Conservation (phyloP, 2,888 invertebrate genomes). For the Pollenia labialis region DNA sequence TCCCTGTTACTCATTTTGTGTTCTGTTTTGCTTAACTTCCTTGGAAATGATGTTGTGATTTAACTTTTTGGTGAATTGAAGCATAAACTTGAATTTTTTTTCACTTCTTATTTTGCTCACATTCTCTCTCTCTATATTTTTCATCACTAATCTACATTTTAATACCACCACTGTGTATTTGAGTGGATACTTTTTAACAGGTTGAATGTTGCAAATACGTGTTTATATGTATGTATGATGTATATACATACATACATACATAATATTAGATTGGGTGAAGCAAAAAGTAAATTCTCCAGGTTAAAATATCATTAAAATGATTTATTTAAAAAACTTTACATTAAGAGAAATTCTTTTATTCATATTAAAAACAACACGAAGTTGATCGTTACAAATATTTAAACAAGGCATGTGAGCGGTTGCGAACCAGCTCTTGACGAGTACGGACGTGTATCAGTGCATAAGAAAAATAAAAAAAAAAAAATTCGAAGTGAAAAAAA, state of each 20-base stretch:
- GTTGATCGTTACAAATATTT: too few relatives aligned
- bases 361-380: background rate
- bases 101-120: slow-evolving; percentile 27
- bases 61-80: slow-evolving; percentile 58
- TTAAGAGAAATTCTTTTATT: too few relatives aligned
- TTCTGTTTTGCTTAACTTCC: background rate
- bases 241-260: too few relatives aligned
- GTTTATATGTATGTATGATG: too few relatives aligned
- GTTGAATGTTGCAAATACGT: background rate
- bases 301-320: background rate
- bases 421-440: too few relatives aligned
- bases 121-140: background rate
- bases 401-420: too few relatives aligned
- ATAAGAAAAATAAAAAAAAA: too few relatives aligned
- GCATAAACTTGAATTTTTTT: slow-evolving; percentile 62
- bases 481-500: too few relatives aligned
- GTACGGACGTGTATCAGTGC: too few relatives aligned
- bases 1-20: slow-evolving; percentile 18
- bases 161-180: slow-evolving; percentile 51
- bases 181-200: slow-evolving; percentile 44
- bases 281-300: background rate
- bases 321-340: too few relatives aligned
- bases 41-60: slow-evolving; percentile 52
- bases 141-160: slow-evolving; percentile 43
- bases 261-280: background rate